Evolutionary conservation across 2,113 vertebrate genomes (phyloP), one percentile per base, ranked within the genome.

Genomic region (Callopanchax toddi): DNA sequence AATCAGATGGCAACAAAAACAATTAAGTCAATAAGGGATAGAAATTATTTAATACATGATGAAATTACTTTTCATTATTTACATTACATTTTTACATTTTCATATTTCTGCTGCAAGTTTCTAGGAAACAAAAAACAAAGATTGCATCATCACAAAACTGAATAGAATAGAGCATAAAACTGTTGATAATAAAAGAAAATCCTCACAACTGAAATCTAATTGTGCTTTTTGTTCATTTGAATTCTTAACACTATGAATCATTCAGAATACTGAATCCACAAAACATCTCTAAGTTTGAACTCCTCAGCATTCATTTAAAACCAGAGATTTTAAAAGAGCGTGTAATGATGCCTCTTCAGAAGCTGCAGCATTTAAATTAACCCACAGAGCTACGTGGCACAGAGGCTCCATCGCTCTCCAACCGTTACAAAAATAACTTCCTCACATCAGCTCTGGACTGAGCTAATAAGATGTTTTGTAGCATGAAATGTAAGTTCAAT

Each of bases 311-410:
- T 67, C 16, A 20, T 46, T 52, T 3, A 67, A 8, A 59, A 29
- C 8, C 20, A 26, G 20, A 4, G 5, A 42, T 34, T 59, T 45
- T 40, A 44, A 52, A 60, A 57, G n/a, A 74, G 25, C 11, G 25
- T 54, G 53, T 50, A 45, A 23, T 21, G 48, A 49, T 55, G 54
- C 45, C 51, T 74, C 48, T 25, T 66, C 48, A 55, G 25, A 40
- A 26, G 46, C 64, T 57, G 70, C 64, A 60, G 65, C 2, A 3
- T 60, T 67, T 79, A 46, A 70, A 82, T 78, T 62, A 56, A 64
- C 57, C n/a, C 32, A 23, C 9, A 32, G 63, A 75, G 77, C 72
- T 68, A 83, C 75, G 73, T 78, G 80, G 73, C 72, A 71, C 57
- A 11, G 20, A 17, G 48, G 20, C 63, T 54, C 37, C n/a, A 22